Conservation (phyloP, 2,888 invertebrate species). For the Piscicola geometra region DNA sequence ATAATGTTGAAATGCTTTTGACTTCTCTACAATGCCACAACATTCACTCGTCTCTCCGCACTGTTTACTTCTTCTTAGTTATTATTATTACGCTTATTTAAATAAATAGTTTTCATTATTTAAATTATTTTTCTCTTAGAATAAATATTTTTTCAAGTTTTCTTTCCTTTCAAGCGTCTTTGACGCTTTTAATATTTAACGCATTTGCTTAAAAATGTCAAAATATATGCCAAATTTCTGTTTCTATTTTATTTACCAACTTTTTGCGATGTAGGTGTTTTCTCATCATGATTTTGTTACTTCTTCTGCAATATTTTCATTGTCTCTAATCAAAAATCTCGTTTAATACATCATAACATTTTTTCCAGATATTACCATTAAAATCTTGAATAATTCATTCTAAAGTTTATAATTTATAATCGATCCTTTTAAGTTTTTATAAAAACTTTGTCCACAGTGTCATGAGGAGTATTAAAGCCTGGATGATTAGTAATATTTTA, state of each 20-base stretch:
- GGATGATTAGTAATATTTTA: too few relatives aligned
- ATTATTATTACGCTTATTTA: background rate
- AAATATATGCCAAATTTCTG: background rate
- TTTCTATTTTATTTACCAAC: background rate
- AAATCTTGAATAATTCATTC: too few relatives aligned
- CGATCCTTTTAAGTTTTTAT: too few relatives aligned
- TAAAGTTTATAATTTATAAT: too few relatives aligned
- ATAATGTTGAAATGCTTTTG: background rate
- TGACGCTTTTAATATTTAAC: slow-evolving; percentile 2
- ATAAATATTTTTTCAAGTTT: background rate
- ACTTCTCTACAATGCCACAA: background rate
- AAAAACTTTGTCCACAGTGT: too few relatives aligned
- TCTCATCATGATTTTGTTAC: too few relatives aligned
- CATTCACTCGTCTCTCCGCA: background rate
- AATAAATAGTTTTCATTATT: background rate
- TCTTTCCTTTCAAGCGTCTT: background rate
- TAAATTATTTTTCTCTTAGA: background rate
- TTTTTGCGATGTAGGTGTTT: too few relatives aligned
- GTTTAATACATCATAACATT: too few relatives aligned
- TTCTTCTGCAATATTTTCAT: too few relatives aligned
- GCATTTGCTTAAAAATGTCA: background rate
- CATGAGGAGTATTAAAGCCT: too few relatives aligned
- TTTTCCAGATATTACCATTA: too few relatives aligned
- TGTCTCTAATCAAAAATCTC: too few relatives aligned
- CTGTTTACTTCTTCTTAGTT: background rate